Conservation (phyloP, 2,113 vertebrate species). For the Chaenogobius annularis region DNA sequence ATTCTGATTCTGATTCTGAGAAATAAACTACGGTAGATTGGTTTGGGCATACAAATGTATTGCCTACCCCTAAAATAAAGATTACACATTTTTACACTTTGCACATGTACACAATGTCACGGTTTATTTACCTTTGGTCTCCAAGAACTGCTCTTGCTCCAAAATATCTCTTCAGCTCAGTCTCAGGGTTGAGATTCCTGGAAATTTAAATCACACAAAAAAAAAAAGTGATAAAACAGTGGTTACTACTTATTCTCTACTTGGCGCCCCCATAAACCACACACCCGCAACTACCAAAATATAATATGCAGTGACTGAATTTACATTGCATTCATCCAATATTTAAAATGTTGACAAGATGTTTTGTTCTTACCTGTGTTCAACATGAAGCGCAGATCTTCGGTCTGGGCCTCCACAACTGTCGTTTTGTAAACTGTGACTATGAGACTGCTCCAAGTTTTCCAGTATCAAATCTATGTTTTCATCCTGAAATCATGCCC, state of each 20-base stretch:
- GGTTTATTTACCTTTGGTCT: slow-evolving; percentile 88
- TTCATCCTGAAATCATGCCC: slow-evolving; percentile 70
- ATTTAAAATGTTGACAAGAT: background rate
- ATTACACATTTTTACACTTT: too few relatives aligned
- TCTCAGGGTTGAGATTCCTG: slow-evolving; percentile 96
- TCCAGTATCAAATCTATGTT: slow-evolving; percentile 88
- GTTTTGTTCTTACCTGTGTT: slow-evolving; percentile 84
- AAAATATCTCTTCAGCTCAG: slow-evolving; percentile 95
- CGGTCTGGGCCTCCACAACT: slow-evolving; percentile 63
- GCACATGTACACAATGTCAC: background rate
- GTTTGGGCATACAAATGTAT: too few relatives aligned
- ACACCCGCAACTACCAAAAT: background rate
- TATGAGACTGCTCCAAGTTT: slow-evolving; percentile 79
- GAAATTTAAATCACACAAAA: background rate
- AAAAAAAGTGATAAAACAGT: slow-evolving; percentile 20
- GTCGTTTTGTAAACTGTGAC: slow-evolving; percentile 72
- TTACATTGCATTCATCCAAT: background rate
- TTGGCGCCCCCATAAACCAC: background rate
- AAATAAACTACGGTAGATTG: too few relatives aligned
- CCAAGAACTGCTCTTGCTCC: slow-evolving; percentile 93
- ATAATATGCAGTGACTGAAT: background rate
- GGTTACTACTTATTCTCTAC: background rate
- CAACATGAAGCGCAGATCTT: slow-evolving; percentile 84
- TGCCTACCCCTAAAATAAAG: background rate
- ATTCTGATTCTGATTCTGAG: too few relatives aligned